These are phyloP conservation scores for Cygnus buccinator DNA, from an alignment of 2,113 vertebrate species.

Conservation along the genomic window DNA sequence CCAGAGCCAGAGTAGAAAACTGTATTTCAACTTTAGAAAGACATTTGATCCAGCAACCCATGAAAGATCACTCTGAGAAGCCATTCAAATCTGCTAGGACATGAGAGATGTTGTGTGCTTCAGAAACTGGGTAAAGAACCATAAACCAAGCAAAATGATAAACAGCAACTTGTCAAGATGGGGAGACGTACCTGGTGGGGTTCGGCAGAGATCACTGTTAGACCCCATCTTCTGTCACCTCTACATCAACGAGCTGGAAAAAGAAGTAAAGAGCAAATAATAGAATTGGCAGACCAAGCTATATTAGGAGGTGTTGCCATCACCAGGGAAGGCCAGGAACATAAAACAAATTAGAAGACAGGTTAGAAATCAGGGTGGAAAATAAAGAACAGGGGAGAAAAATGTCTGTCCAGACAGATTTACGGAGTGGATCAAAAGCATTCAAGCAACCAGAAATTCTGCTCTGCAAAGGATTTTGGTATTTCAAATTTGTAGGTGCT, in stretches of 20 bases:
- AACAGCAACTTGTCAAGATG: background rate
- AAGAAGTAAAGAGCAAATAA: slow-evolving; percentile 33
- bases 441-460: background rate
- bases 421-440: slow-evolving; percentile 24
- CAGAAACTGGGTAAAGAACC: background rate
- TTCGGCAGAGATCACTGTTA: background rate
- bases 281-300: background rate
- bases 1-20: background rate
- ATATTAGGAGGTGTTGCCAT: slow-evolving; percentile 18
- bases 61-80: background rate
- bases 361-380: slow-evolving; percentile 29
- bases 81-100: background rate
- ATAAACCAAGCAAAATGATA: slow-evolving; percentile 42
- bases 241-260: slow-evolving; percentile 44
- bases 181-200: slow-evolving; percentile 15
- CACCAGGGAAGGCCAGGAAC: slow-evolving; percentile 32
- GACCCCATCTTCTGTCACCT: background rate
- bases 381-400: slow-evolving; percentile 17
- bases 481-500: background rate
- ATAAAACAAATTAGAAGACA: slow-evolving; percentile 50
- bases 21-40: background rate
- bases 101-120: background rate
- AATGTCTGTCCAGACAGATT: background rate
- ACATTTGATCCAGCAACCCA: background rate
- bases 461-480: background rate